Evolutionary conservation across 2,797 vertebrate genomes (phyloP).

Genomic region (Leuciscus waleckii): DNA sequence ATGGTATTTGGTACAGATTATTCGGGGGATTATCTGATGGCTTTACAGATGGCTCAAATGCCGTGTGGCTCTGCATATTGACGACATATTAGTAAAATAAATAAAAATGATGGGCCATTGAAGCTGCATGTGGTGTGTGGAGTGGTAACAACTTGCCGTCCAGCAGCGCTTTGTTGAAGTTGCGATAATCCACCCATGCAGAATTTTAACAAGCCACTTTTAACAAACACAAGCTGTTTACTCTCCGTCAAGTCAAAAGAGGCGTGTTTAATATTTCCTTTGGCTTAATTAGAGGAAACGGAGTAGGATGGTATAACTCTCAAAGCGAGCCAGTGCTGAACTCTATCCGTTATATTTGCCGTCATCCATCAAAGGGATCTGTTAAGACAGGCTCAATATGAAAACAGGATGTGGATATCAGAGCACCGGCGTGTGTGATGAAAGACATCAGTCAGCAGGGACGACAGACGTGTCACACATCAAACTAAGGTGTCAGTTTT

Average conservation of each 20-base stretch:
- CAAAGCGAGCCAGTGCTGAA: conserved; percentile 2
- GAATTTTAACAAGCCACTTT: neutral
- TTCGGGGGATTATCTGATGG: conserved; percentile 26
- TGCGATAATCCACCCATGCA: conserved; percentile 6
- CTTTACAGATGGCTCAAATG: conserved; percentile 29
- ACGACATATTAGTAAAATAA: conserved; percentile 46
- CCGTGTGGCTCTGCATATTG: conserved; percentile 48
- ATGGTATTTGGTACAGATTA: conserved; percentile 7
- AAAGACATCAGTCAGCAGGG: conserved; percentile 53
- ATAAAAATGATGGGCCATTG: neutral
- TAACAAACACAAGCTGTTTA: conserved; percentile 12
- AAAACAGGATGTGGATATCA: conserved; percentile 51
- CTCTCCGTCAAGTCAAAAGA: conserved; percentile 20
- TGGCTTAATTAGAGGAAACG: conserved; percentile 16
- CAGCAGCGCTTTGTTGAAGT: neutral
- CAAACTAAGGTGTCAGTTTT: conserved; percentile 51
- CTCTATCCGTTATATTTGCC: conserved; percentile 43
- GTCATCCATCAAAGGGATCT: conserved; percentile 51
- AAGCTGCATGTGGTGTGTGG: neutral
- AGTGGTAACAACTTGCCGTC: neutral
- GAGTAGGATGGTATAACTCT: neutral
- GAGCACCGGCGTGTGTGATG: conserved; percentile 26
- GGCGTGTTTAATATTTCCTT: conserved; percentile 11
- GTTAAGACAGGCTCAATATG: conserved; percentile 48
- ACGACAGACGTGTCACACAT: conserved; percentile 46